Evolutionary conservation across 1,140 invertebrate species (phyloP).

Genomic region (Drosophila kepulauana): DNA sequence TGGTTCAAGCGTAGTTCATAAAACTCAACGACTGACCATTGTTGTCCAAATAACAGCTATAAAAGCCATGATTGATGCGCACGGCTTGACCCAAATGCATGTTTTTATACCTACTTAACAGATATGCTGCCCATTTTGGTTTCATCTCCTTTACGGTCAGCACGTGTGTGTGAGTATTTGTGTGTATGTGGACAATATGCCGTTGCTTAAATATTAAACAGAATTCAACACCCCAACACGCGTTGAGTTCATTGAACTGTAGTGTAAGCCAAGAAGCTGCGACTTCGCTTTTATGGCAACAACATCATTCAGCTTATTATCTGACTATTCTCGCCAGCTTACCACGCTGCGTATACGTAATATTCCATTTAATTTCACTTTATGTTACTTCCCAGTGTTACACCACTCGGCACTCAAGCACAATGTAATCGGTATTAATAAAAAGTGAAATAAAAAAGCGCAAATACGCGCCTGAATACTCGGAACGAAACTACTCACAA

Average conservation of each 20-base stretch:
- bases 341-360: slow-evolving; percentile 69
- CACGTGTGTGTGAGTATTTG: slow-evolving; percentile 6
- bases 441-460: slow-evolving; percentile 58
- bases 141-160: slow-evolving; percentile 17
- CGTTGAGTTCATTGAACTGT: slow-evolving; percentile 42
- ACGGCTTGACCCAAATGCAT: slow-evolving; percentile 78
- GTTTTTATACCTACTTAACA: slow-evolving; percentile 77
- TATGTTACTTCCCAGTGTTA: slow-evolving; percentile 41
- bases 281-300: slow-evolving; percentile 31
- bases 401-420: slow-evolving; percentile 51
- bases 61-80: slow-evolving; percentile 79
- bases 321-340: slow-evolving; percentile 62
- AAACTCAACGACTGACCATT: slow-evolving; percentile 56
- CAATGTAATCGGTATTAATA: slow-evolving; percentile 74
- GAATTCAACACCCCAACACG: slow-evolving; percentile 2
- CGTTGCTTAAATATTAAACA: slow-evolving; percentile 35
- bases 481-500: slow-evolving; percentile 4
- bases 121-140: slow-evolving; percentile 29
- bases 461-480: background rate
- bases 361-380: slow-evolving; percentile 75
- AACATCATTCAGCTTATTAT: slow-evolving; percentile 64
- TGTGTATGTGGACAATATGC: slow-evolving; percentile 34
- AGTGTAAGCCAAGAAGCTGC: slow-evolving; percentile 28
- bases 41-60: slow-evolving; percentile 51
- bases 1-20: slow-evolving; percentile 59